phyloP scores from a whole-genome alignment of 30 jellyfish, hydroid and myxozoan genomes.

The Haliclystus octoradiatus region DNA sequence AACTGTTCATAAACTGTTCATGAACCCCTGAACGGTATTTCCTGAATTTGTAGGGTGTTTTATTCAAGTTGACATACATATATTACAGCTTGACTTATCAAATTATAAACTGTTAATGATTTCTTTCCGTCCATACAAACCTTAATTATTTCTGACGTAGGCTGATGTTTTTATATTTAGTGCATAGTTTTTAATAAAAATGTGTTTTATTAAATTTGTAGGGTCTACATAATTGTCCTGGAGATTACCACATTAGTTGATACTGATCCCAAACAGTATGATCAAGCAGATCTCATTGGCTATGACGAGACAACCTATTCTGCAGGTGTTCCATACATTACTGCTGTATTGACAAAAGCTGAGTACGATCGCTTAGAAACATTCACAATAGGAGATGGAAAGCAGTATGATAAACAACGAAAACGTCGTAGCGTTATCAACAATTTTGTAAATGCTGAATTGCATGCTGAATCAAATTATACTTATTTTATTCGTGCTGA shows the following conservation, averaged over 20 bases:
- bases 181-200: too few species aligned
- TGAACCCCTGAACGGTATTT: too few species aligned
- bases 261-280: conserved; percentile 8
- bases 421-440: conserved; percentile 11
- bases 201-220: too few species aligned
- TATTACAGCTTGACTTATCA: too few species aligned
- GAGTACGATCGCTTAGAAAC: conserved; percentile 3
- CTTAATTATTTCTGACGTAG: too few species aligned
- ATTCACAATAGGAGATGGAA: conserved; percentile 69
- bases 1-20: too few species aligned
- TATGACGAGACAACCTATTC: conserved; percentile 14
- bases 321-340: conserved; percentile 40
- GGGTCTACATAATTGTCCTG: not conserved
- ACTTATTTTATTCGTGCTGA: conserved; percentile 44
- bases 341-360: conserved; percentile 45
- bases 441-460: conserved; percentile 31
- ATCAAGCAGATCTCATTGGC: conserved; percentile 2
- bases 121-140: too few species aligned
- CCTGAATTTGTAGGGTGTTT: too few species aligned
- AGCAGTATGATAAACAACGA: conserved; percentile 20
- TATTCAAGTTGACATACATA: too few species aligned
- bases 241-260: not conserved
- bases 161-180: too few species aligned
- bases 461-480: conserved; percentile 37
- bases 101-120: too few species aligned